Evolutionary conservation across 2,113 vertebrate species (phyloP), one percentile per base, ranked within the genome.

Genomic region (Sinosuthora webbiana): DNA sequence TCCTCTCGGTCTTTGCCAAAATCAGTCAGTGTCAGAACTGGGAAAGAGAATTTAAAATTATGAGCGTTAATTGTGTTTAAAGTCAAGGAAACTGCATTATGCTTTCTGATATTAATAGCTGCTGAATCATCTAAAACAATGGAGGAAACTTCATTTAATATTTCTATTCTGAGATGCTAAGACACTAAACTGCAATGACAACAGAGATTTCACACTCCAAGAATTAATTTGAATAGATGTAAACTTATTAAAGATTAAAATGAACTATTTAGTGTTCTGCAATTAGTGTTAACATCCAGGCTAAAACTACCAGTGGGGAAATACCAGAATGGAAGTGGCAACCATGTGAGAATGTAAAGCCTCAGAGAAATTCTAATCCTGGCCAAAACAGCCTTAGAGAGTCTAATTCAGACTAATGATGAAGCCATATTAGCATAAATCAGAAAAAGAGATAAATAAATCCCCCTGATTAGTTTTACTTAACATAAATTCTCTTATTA

Each of bases 201-300:
- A 95, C 71, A 93, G 90, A 93, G 76, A 86, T 91, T 87, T 92
- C 69, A 65, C 62, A 93, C 9, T 60, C 50, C 35, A 91, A 94
- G 60, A 96, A 97, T 94, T 92, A 96, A 91, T 97, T 78, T 94
- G 49, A 91, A 97, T 92, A 95, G 63, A 83, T 96, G 63, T 91
- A 97, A 95, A 97, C 78, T 95, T 96, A 97, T 96, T 95, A 97
- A 95, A 96, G 55, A 95, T 96, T 97, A 95, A 94, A 94, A 97
- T 90, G 69, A 95, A 94, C 57, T 85, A 91, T 94, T 95, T 89
- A 45, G 81, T 94, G 60, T 94, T 92, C 71, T 88, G 27, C 69
- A 82, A 91, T 95, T 96, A 93, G 64, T 90, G 96, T 96, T 96
- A 97, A 97, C 74, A 96, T 93, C 44, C 75, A 94, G 83, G 80